Evolutionary conservation across 2,888 invertebrate genomes (phyloP), one percentile per base, ranked within the genome.

Genomic region (Acleris laterana): DNA sequence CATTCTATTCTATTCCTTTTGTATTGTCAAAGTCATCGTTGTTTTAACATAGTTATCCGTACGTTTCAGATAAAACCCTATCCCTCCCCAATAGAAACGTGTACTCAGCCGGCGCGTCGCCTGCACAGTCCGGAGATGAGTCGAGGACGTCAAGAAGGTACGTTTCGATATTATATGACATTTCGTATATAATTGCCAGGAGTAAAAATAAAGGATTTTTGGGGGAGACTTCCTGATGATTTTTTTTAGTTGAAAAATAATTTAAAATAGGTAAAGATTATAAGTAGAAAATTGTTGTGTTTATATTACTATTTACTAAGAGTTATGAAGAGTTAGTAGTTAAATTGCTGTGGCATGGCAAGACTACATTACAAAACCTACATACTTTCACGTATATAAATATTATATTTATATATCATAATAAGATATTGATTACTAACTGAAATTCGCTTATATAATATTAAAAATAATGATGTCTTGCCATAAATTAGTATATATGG

Each of bases 101-200:
- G 0, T 92, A 93, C 68, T 93, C 93, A 0, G 91, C 93, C 9
- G 93, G 93, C 0, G 90, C 93, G 13, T 93, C 93, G 2, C 93
- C 93, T 32, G 92, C 87, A 63, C 93, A 93, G 77, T 93, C 93
- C 49, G 93, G 93, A 2, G 93, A 93, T 64, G 93, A 93, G 69
- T 93, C 93, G 2, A 84, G 93, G 78, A 93, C 93, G 32, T 93
- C 93, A 0, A 77, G 93, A 76, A 93, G 93, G 93, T 93, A 83
- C 48, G 78, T 46, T 42, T 44, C 53, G n/a, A 52, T 9, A 20
- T 17, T 4, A 20, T 19, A 20, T 51, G 25, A 51, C n/a, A 16
- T 25, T 25, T 51, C 2, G 22, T 16, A 7, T 22, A 20, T 20
- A 25, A 16, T 51, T 51, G 11, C 51, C 51, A 53, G 19, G 5